Evolutionary conservation across 1,140 invertebrate genomes (phyloP), one percentile per base, ranked within the genome.

Genomic region (Leucophenga varia): DNA sequence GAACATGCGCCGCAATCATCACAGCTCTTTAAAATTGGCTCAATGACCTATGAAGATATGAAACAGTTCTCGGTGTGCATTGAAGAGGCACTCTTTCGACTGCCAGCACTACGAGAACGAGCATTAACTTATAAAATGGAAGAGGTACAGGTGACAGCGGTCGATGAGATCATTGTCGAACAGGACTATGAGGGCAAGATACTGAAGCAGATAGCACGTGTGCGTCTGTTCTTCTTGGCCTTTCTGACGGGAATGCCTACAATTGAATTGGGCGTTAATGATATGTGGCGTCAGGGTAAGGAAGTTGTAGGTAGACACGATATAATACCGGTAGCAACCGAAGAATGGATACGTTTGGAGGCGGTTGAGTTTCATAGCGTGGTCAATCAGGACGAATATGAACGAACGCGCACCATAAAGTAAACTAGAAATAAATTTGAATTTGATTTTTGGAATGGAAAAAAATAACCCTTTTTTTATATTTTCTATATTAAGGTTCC

Each of bases 231-330:
- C 79, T 96, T 97, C 76, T 79, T 98, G 28, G 93, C 93, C 32
- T 99, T 99, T 75, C 78, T 91, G 7, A 84, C 87, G 69, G 88
- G 92, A 43, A 95, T 95, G 89, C 95, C 95, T 3, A 88, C 92
- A 64, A 87, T 98, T 40, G 97, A 99, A 77, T 78, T 99, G 48
- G 97, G 97, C 9, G 85, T 99, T 10, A 99, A 99, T 76, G 97
- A 99, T 74, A 86, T 96, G 79, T 84, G 89, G 72, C 80, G 97
- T 7, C 93, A 98, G 79, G 97, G 97, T 7, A 94, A 94, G 78
- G 97, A 99, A 82, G 94, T 99, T 12, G 97, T 99, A 0, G 95
- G 97, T 1, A 81, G 97, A 13, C 94, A 98, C 76, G 97, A 99
- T 77, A 99, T 99, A 68, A 96, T 99, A 64, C 97, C 97, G 7